Percentiles rank a stretch among this genome's conserved stretches.
These are phyloP conservation scores for Burhinus bistriatus DNA, from an alignment of 2,113 vertebrate genomes.

Conservation along the genomic window DNA sequence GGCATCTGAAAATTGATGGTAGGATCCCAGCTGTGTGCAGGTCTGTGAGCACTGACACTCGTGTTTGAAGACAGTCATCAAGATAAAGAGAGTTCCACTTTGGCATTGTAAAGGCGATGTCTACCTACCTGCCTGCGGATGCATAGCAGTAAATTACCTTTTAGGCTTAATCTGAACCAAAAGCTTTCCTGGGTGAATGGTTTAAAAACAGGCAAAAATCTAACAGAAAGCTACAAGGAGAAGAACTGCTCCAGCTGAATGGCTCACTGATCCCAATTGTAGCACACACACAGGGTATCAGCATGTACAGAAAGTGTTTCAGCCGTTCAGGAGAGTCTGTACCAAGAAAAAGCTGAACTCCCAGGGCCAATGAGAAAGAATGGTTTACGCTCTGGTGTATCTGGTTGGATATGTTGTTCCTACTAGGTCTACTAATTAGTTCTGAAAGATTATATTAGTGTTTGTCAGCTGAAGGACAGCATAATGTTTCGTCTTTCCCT, in stretches of 20 bases:
- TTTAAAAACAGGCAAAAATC: neutral
- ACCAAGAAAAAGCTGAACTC: neutral
- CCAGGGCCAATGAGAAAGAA: neutral
- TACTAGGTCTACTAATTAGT: neutral
- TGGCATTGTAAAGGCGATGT: neutral
- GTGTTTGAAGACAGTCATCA: neutral
- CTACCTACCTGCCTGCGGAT: neutral
- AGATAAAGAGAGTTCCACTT: neutral
- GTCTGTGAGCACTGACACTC: neutral
- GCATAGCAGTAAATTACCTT: neutral
- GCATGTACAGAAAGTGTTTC: neutral
- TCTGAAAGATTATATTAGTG: neutral
- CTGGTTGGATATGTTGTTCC: neutral
- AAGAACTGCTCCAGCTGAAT: neutral
- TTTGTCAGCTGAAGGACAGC: neutral
- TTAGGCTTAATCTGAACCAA: neutral
- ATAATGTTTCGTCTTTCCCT: neutral
- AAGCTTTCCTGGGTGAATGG: neutral
- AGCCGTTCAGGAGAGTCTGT: neutral
- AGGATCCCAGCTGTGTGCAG: accelerated
- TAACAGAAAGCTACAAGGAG: neutral
- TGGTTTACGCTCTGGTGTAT: neutral
- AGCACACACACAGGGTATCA: accelerated
- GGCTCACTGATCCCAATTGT: neutral
- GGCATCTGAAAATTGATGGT: neutral